These are phyloP conservation scores for Perodicticus potto DNA, from an alignment of 2,797 vertebrate species.

Conservation along the genomic window DNA sequence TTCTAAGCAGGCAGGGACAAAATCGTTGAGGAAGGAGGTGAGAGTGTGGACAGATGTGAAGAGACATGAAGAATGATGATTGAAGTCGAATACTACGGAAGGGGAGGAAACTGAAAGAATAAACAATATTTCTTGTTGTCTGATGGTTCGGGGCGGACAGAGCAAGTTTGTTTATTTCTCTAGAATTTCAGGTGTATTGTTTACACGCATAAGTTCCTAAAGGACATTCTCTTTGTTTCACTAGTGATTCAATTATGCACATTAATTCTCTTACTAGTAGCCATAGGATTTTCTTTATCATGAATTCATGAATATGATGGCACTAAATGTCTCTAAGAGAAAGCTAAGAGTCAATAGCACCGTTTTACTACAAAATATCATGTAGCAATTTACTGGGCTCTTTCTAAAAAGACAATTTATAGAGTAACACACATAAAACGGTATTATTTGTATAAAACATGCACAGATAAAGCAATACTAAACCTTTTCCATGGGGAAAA, in stretches of 20 bases:
- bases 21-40: not conserved
- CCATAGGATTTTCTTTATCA: not conserved
- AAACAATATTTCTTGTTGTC: not conserved
- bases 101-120: not conserved
- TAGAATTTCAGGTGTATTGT: not conserved
- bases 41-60: too few species aligned
- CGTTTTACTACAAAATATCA: too few species aligned
- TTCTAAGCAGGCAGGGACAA: accelerated
- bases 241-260: not conserved
- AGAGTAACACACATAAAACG: not conserved
- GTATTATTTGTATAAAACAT: not conserved
- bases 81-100: not conserved
- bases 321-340: not conserved
- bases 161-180: not conserved
- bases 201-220: not conserved
- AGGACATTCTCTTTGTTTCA: not conserved
- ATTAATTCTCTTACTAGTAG: not conserved
- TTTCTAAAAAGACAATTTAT: not conserved
- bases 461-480: not conserved
- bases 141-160: not conserved
- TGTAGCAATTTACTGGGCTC: not conserved
- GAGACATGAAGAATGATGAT: not conserved
- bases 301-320: not conserved
- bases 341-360: not conserved
- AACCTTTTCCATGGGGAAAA: not conserved